phyloP scores from a whole-genome alignment of 2,888 invertebrate genomes.

The Cephonodes hylas region DNA sequence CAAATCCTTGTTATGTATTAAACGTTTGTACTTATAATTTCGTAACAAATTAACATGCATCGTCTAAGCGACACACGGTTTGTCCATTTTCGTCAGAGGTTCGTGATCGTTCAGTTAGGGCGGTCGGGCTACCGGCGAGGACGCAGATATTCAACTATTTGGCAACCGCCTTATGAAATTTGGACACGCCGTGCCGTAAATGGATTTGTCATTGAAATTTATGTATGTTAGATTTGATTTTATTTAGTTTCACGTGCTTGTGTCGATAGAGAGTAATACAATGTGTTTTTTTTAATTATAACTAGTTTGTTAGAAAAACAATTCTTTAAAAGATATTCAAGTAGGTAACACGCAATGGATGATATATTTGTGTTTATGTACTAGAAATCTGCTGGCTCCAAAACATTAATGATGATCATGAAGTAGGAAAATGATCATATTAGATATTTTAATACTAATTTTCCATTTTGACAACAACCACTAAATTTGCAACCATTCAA shows the following conservation, averaged over 20 bases:
- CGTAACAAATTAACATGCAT: conserved; percentile 51
- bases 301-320: too few species aligned
- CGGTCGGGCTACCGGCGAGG: conserved; percentile 27
- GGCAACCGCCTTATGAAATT: conserved; percentile 8
- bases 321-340: too few species aligned
- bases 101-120: conserved; percentile 74
- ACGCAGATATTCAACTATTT: conserved; percentile 37
- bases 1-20: not conserved
- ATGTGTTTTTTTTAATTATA: not conserved
- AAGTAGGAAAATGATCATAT: too few species aligned
- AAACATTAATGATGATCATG: too few species aligned
- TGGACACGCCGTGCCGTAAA: not conserved
- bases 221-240: not conserved
- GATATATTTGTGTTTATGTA: too few species aligned
- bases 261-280: not conserved
- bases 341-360: too few species aligned
- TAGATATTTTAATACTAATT: too few species aligned
- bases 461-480: too few species aligned
- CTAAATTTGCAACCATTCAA: too few species aligned
- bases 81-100: conserved; percentile 55
- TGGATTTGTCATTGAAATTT: conserved; percentile 11
- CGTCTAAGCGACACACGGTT: conserved; percentile 47
- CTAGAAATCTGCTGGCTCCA: too few species aligned
- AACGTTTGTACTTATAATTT: conserved; percentile 23
- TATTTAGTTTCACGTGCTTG: not conserved